Evolutionary conservation across 1,140 invertebrate species (phyloP), one percentile per base, ranked within the genome.

Genomic region (Telenomus remus): DNA sequence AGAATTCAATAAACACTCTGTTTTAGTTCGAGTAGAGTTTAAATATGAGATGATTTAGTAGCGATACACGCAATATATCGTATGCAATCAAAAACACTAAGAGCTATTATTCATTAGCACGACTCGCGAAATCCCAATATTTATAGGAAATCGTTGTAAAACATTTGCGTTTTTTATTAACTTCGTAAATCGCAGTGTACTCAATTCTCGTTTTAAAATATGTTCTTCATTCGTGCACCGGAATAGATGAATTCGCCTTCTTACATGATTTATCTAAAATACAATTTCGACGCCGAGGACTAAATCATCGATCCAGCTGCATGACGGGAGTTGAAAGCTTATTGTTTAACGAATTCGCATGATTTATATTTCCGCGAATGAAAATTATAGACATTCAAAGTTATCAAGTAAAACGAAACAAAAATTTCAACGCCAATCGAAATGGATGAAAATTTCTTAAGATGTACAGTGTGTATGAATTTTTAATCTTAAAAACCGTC

Each of bases 121-220:
- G 19, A 27, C 49, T 47, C 51, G 53, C 13, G 14, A 47, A 68
- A 75, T 69, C 54, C 49, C 47, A 59, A 70, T 76, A 76, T 76
- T 76, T 70, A 76, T 76, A 49, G 59, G n/a, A 27, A 27, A 27
- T 27, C 47, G 2, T 0, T 27, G 16, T 11, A 2, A 12, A 65
- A 66, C 44, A 60, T 27, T 27, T 27, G 63, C 39, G 65, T 61
- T 70, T 46, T 56, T 66, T 66, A 57, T 66, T 56, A 56, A 48
- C 0, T 10, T 14, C 9, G 14, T 19, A 19, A 8, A 13, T 19
- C 59, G n/a, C 35, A 14, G 15, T 14, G 27, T 13, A 48, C 55
- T 71, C 61, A 71, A 76, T 71, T 48, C 66, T 53, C 47, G 53
- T 70, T 39, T 50, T 66, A 68, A 76, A 55, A 56, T 63, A 70